Percentiles rank a stretch among this genome's conserved stretches.
Evolutionary conservation across 1,140 invertebrate genomes (phyloP).

Genomic region (Drosophila suzukii): DNA sequence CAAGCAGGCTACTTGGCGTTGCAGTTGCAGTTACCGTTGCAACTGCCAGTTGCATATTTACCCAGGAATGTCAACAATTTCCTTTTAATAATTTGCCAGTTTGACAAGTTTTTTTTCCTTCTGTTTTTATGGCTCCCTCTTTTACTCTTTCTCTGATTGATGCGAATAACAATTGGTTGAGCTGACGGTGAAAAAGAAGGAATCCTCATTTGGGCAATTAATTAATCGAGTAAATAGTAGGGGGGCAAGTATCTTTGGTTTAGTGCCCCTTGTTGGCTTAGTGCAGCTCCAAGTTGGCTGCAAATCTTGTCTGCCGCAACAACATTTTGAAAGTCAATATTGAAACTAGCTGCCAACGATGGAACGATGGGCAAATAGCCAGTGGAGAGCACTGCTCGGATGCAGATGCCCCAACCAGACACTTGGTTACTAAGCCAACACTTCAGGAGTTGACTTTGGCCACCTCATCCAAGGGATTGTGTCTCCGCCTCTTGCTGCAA

Average conservation of each 20-base stretch:
- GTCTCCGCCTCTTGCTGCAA: conserved; percentile 30
- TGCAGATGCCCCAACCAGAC: conserved; percentile 20
- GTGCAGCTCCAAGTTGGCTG: conserved; percentile 31
- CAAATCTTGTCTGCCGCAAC: conserved; percentile 59
- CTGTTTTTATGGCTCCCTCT: neutral
- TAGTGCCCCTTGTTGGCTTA: conserved; percentile 40
- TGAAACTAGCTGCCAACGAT: conserved; percentile 54
- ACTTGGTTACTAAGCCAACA: conserved; percentile 40
- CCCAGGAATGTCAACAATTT: conserved; percentile 80
- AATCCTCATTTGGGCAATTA: conserved; percentile 55
- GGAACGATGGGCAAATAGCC: conserved; percentile 62
- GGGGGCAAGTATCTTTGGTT: conserved; percentile 6
- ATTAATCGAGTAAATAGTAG: conserved; percentile 62
- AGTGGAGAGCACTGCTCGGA: conserved; percentile 30
- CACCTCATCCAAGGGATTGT: conserved; percentile 39
- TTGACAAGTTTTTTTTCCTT: conserved; percentile 56
- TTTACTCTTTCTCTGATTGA: conserved; percentile 24
- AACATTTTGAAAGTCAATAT: conserved; percentile 74
- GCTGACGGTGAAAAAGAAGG: neutral
- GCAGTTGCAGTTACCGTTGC: conserved; percentile 79
- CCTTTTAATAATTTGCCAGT: conserved; percentile 78
- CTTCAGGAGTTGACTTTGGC: conserved; percentile 69
- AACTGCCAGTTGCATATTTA: conserved; percentile 73
- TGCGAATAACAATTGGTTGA: conserved; percentile 27
- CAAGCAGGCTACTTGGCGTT: conserved; percentile 71